Conservation (phyloP, 1,140 invertebrate species). For the Drosophila fuyamai region DNA sequence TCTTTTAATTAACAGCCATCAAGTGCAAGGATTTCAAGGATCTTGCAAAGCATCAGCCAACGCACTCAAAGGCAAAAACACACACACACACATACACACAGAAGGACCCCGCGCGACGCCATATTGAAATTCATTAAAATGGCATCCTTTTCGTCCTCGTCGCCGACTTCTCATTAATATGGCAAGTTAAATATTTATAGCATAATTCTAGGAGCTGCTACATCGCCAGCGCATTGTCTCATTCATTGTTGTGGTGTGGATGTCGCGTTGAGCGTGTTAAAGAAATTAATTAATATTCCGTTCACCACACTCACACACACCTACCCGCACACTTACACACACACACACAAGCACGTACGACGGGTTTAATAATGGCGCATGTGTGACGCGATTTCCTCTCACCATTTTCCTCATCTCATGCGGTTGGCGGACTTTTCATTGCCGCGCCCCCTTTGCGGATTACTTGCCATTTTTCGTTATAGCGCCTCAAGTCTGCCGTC, state of each 20-base stretch:
- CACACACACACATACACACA: slow-evolving; percentile 9
- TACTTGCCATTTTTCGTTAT: slow-evolving; percentile 61
- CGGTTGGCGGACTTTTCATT: slow-evolving; percentile 58
- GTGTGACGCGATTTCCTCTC: slow-evolving; percentile 64
- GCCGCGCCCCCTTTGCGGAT: slow-evolving; percentile 32
- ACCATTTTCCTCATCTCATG: slow-evolving; percentile 41
- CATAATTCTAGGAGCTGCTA: slow-evolving; percentile 77
- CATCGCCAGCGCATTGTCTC: slow-evolving; percentile 70
- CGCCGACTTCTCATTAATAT: slow-evolving; percentile 70
- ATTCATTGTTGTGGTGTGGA: slow-evolving; percentile 72
- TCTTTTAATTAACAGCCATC: slow-evolving; percentile 80
- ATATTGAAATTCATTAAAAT: slow-evolving; percentile 82
- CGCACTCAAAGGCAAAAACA: slow-evolving; percentile 12
- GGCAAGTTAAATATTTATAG: slow-evolving; percentile 83
- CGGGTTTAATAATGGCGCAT: slow-evolving; percentile 74
- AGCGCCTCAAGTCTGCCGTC: slow-evolving; percentile 48
- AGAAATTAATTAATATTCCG: slow-evolving; percentile 83
- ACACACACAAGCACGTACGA: slow-evolving; percentile 10
- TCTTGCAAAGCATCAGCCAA: slow-evolving; percentile 44
- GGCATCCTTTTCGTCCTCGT: slow-evolving; percentile 47
- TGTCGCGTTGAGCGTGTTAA: slow-evolving; percentile 56
- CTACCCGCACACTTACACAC: slow-evolving; percentile 13
- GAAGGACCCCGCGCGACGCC: slow-evolving; percentile 49
- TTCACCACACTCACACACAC: slow-evolving; percentile 35
- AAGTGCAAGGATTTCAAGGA: slow-evolving; percentile 78